These are phyloP conservation scores for Vireo altiloquus DNA, from an alignment of 2,113 vertebrate species.

Conservation along the genomic window DNA sequence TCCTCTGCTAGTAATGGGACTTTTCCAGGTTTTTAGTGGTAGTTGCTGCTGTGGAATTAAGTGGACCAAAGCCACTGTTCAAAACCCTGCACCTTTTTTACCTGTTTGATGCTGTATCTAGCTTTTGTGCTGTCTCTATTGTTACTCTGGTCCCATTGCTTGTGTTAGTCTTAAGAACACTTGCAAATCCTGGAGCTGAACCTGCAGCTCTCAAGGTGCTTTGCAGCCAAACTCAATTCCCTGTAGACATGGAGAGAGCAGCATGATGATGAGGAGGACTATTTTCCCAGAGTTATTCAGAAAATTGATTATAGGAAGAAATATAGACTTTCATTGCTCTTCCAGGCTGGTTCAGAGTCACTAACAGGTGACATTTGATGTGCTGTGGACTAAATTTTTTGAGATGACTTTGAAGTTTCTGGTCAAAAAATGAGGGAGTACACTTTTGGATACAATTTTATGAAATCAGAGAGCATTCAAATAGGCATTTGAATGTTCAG, in stretches of 20 bases:
- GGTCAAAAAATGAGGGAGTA: not conserved
- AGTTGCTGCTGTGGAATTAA: not conserved
- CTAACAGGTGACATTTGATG: not conserved
- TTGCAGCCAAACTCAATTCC: not conserved
- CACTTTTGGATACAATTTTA: not conserved
- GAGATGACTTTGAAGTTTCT: not conserved
- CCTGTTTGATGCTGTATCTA: not conserved
- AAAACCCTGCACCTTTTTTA: not conserved
- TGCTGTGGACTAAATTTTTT: not conserved
- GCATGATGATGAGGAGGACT: not conserved
- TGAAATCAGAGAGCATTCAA: not conserved
- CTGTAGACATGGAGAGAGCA: not conserved
- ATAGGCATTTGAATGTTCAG: not conserved
- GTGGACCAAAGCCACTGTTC: not conserved
- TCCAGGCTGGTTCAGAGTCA: not conserved
- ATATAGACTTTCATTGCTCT: not conserved
- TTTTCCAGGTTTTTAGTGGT: not conserved
- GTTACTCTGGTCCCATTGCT: not conserved
- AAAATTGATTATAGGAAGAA: not conserved
- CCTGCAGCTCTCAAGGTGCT: not conserved
- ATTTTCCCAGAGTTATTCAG: not conserved
- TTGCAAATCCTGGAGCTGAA: not conserved
- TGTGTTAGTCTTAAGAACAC: not conserved
- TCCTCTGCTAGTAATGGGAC: not conserved
- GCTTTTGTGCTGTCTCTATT: not conserved